Conservation (phyloP, 2,888 invertebrate genomes). For the Meiosimyza decipiens region DNA sequence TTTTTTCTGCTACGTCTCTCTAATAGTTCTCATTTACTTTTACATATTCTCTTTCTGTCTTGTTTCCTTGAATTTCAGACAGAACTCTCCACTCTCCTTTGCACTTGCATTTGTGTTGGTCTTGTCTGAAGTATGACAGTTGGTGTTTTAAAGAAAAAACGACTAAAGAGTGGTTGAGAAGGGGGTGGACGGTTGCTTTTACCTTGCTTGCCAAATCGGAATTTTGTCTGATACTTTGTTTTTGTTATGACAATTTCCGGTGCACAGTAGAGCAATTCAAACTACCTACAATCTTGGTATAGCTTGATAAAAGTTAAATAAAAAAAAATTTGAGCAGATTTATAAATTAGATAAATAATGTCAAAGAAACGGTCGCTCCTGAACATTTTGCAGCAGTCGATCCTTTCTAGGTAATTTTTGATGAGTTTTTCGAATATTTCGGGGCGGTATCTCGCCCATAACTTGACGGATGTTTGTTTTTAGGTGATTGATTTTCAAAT, state of each 20-base stretch:
- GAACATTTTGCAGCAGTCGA: too few relatives aligned
- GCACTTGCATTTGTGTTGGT: conserved; percentile 28
- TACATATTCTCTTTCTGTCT: not conserved
- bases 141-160: not conserved
- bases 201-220: not conserved
- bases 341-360: too few relatives aligned
- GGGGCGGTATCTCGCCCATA: too few relatives aligned
- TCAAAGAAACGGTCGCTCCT: too few relatives aligned
- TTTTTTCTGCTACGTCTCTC: not conserved
- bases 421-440: too few relatives aligned
- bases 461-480: too few relatives aligned
- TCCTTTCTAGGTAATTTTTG: too few relatives aligned
- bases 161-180: too few relatives aligned
- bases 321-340: too few relatives aligned
- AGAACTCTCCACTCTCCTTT: conserved; percentile 23
- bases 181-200: too few relatives aligned
- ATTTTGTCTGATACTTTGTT: conserved; percentile 7
- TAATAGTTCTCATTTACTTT: not conserved
- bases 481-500: too few relatives aligned
- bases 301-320: not conserved
- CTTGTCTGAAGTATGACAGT: conserved; percentile 14
- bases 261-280: conserved; percentile 27
- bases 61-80: not conserved
- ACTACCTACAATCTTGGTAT: not conserved
- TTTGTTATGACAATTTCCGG: conserved; percentile 28